Percentiles rank a stretch among this genome's conserved stretches.
phyloP scores from a whole-genome alignment of 1,140 invertebrate genomes.

The Leptestheria dahalacensis region DNA sequence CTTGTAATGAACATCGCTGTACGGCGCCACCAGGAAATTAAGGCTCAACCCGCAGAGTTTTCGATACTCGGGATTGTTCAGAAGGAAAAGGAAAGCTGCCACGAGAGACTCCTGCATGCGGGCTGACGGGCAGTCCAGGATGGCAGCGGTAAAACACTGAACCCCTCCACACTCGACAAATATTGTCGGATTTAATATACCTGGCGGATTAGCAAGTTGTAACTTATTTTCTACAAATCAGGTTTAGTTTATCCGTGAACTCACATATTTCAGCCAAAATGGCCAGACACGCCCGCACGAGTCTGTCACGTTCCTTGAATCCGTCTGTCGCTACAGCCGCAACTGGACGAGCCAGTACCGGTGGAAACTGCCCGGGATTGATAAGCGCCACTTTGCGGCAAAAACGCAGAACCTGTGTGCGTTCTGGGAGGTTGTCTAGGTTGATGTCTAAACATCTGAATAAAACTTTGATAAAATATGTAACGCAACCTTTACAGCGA shows the following conservation, averaged over 20 bases:
- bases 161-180: conserved; percentile 71
- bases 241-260: too few relatives aligned
- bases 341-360: conserved; percentile 50
- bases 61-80: conserved; percentile 73
- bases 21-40: conserved; percentile 71
- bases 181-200: conserved; percentile 61
- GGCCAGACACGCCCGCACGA: conserved; percentile 64
- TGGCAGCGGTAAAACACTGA: conserved; percentile 58
- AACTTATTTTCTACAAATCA: too few relatives aligned
- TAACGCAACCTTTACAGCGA: conserved; percentile 1
- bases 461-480: conserved; percentile 5
- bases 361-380: conserved; percentile 45
- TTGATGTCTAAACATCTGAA: conserved; percentile 53
- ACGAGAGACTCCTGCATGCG: conserved; percentile 58
- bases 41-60: conserved; percentile 53
- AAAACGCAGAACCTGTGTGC: conserved; percentile 73
- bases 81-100: conserved; percentile 65
- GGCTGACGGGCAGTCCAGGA: conserved; percentile 57
- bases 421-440: conserved; percentile 68
- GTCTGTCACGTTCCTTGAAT: conserved; percentile 52
- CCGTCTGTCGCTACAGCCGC: conserved; percentile 64
- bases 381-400: conserved; percentile 51
- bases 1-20: conserved; percentile 74
- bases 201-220: too few relatives aligned
- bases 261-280: conserved; percentile 67